These are phyloP conservation scores for Pelodiscus sinensis DNA, from an alignment of 2,113 vertebrate species.

Conservation along the genomic window DNA sequence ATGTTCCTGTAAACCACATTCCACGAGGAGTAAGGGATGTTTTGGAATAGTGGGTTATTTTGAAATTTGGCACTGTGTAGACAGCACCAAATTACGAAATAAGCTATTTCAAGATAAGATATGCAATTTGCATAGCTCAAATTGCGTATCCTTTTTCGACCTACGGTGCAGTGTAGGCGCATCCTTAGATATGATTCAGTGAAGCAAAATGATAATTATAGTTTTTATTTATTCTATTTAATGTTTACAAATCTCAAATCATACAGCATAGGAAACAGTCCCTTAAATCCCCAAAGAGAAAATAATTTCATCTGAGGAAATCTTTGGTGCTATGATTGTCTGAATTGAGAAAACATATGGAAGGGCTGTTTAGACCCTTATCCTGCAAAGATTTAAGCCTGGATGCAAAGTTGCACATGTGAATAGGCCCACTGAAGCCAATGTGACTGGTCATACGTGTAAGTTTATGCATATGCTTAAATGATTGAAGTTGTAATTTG, in stretches of 20 bases:
- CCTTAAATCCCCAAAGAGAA: constrained; percentile 1
- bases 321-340: not conserved
- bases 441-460: not conserved
- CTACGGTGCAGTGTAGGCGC: too few species aligned
- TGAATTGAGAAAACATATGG: constrained; percentile 1
- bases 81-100: too few species aligned
- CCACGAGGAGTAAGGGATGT: too few species aligned
- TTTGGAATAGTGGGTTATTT: too few species aligned
- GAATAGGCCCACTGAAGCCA: not conserved
- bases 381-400: not conserved
- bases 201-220: constrained; percentile 26
- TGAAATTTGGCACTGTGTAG: too few species aligned
- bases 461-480: not conserved
- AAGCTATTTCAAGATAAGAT: too few species aligned
- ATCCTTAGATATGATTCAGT: not conserved
- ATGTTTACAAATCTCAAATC: constrained; percentile 12
- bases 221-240: constrained; percentile 10
- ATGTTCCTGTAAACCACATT: too few species aligned
- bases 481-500: not conserved
- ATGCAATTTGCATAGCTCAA: too few species aligned
- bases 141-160: too few species aligned
- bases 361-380: not conserved
- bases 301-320: not conserved
- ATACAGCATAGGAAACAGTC: not conserved
- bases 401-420: not conserved